Base-by-base conservation (phyloP, 2,797 vertebrate genomes). In the Poeciliopsis presidionis region DNA sequence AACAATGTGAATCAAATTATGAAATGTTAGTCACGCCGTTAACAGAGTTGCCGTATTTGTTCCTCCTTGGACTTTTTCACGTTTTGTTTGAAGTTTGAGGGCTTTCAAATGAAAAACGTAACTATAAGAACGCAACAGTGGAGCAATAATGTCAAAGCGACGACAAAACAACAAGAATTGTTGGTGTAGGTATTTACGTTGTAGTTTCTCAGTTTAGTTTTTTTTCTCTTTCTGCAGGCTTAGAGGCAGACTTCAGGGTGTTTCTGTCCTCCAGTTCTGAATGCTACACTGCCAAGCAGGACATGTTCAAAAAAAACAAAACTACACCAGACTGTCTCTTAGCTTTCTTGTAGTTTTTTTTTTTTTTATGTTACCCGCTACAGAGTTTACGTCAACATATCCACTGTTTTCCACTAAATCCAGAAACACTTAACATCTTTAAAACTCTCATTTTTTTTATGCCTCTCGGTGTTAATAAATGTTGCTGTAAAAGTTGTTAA, bases 1-100 rank as follows among this genome's bases (percentile, higher is more conserved):
- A 81, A 82, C 72, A 79, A 80, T 74, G 75, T 76, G 72, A 79
- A 55, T 74, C 5, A 75, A 43, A 73, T 73, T 71, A 79, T 2
- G 33, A 76, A 53, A 74, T 3, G 14, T 63, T 73, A 49, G 11
- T 77, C 12, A 33, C 5, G 46, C 6, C 7, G 0, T 61, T 63
- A 4, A 36, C 18, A 18, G 61, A 63, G 36, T 67, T 41, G 63
- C 36, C 20, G 63, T 41, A 25, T 11, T 36, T 18, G 36, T 36
- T 39, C 30, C 61, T 39, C 30, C 61, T 65, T 36, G 33, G 18
- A 39, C 16, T 25, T 67, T 41, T 11, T 12, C 4, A 25, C 63
- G 25, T 13, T 67, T 51, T 22, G 49, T 43, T 12, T 43, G n/a
- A 22, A 25, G 39, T 69, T 69, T 14, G 11, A 25, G 39, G 28